These are phyloP conservation scores for Hyppa rectilinea DNA, from an alignment of 2,888 invertebrate species.

Conservation along the genomic window DNA sequence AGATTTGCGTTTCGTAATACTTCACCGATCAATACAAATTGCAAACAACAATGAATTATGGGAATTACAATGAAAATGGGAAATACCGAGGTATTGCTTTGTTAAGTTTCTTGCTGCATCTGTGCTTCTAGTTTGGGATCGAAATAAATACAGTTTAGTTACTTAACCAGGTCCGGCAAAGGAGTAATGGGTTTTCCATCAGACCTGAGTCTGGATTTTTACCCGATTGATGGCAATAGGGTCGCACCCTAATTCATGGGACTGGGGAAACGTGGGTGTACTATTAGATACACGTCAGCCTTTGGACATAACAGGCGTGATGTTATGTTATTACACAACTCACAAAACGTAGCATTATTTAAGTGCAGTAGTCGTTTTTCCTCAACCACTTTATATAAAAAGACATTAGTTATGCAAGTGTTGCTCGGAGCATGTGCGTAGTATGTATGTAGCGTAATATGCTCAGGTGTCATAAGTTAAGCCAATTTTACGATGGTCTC, in stretches of 20 bases:
- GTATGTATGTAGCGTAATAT: no score
- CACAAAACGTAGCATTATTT: not conserved
- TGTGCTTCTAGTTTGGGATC: not conserved
- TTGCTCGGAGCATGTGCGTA: constrained; percentile 3
- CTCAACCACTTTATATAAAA: constrained; percentile 20
- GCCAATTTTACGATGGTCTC: constrained; percentile 8
- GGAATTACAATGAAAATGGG: constrained; percentile 27
- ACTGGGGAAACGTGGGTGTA: no score
- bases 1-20: constrained; percentile 24
- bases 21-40: constrained; percentile 23
- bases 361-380: constrained; percentile 11
- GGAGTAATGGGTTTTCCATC: no score
- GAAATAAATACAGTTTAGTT: constrained; percentile 13
- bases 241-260: no score
- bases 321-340: constrained; percentile 11
- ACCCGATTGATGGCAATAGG: no score
- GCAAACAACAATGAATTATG: constrained; percentile 26
- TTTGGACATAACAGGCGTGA: no score
- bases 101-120: constrained; percentile 9
- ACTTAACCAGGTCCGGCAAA: no score
- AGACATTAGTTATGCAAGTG: constrained; percentile 37
- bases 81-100: constrained; percentile 21
- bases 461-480: constrained; percentile 8
- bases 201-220: no score
- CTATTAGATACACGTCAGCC: no score